A percentile compares a stretch with the other conserved stretches of the same genome.
phyloP scores from a whole-genome alignment of 2,888 invertebrate genomes.

The Torymus texanus region DNA sequence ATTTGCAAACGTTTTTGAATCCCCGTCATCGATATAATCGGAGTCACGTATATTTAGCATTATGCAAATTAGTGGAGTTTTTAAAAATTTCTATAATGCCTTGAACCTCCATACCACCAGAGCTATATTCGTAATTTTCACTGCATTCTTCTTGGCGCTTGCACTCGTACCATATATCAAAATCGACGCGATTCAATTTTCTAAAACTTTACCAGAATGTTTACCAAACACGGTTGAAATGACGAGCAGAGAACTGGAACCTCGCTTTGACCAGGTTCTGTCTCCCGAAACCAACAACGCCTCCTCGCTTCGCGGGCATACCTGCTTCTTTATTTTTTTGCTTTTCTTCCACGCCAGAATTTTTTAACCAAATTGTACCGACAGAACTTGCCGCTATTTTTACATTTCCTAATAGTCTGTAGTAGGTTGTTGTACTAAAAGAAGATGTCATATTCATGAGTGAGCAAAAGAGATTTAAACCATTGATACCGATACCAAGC shows the following conservation, averaged over 20 bases:
- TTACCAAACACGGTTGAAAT: too few relatives aligned
- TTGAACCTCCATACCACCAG: constrained; percentile 44
- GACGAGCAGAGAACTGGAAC: too few relatives aligned
- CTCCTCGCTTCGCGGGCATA: constrained; percentile 31
- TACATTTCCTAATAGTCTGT: too few relatives aligned
- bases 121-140: constrained; percentile 34
- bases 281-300: constrained; percentile 56
- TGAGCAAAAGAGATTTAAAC: too few relatives aligned
- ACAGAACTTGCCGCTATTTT: constrained; percentile 36
- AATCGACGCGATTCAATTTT: too few relatives aligned
- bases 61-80: constrained; percentile 27
- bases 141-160: constrained; percentile 23
- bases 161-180: constrained; percentile 32
- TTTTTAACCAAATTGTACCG: constrained; percentile 40
- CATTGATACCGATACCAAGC: too few relatives aligned
- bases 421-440: too few relatives aligned
- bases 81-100: constrained; percentile 35
- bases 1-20: constrained; percentile 52
- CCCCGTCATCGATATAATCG: constrained; percentile 52
- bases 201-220: too few relatives aligned
- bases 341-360: constrained; percentile 48
- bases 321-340: constrained; percentile 49
- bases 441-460: too few relatives aligned
- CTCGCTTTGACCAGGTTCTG: constrained; percentile 50
- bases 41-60: constrained; percentile 34